A percentile compares a stretch with the other conserved stretches of the same genome.
These are phyloP conservation scores for Drosophila cognata DNA, from an alignment of 2,888 invertebrate species.

Conservation along the genomic window DNA sequence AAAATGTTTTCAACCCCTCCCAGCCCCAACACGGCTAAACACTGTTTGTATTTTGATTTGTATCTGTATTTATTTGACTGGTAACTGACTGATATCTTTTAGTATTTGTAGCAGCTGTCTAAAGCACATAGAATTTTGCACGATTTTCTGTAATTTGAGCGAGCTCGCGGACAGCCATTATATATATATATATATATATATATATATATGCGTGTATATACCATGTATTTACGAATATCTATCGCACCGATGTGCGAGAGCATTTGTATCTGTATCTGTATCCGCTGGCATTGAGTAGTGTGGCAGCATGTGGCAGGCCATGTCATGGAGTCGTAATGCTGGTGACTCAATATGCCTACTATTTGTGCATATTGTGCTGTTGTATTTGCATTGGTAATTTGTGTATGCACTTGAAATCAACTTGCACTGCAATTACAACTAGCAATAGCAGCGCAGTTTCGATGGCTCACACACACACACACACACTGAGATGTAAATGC, in stretches of 20 bases:
- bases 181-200: constrained; percentile 7
- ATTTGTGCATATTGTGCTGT: constrained; percentile 48
- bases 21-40: constrained; percentile 61
- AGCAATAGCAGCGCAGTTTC: constrained; percentile 48
- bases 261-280: constrained; percentile 53
- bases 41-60: constrained; percentile 54
- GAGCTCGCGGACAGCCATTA: constrained; percentile 14
- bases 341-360: constrained; percentile 76
- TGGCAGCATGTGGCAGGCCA: constrained; percentile 49
- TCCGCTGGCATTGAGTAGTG: constrained; percentile 68
- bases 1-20: constrained; percentile 68
- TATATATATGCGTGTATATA: constrained; percentile 13
- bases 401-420: constrained; percentile 78
- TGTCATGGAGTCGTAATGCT: constrained; percentile 42
- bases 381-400: constrained; percentile 79
- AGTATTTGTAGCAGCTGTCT: constrained; percentile 58
- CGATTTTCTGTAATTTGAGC: constrained; percentile 69
- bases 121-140: constrained; percentile 76
- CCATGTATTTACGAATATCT: constrained; percentile 14
- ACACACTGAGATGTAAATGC: constrained; percentile 1
- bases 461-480: constrained; percentile 27
- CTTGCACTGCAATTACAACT: constrained; percentile 58
- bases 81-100: constrained; percentile 53
- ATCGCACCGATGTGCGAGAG: constrained; percentile 9
- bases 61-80: constrained; percentile 42